These are phyloP conservation scores for Drosophila maculinotata DNA, from an alignment of 2,888 invertebrate genomes.

Conservation along the genomic window DNA sequence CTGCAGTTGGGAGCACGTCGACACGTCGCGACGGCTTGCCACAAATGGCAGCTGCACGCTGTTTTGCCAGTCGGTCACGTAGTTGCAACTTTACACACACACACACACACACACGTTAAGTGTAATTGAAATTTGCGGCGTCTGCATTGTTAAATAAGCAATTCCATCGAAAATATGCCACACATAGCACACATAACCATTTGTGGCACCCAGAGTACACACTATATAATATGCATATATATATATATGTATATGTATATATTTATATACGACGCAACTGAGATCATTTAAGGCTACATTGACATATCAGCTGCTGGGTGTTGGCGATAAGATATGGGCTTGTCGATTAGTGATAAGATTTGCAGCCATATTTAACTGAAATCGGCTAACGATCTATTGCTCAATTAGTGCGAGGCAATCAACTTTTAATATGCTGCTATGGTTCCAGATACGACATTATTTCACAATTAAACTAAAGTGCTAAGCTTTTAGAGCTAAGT, in stretches of 20 bases:
- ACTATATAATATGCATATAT: no score
- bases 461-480: no score
- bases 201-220: no score
- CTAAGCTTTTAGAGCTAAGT: no score
- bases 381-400: not conserved
- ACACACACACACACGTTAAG: conserved; percentile 1
- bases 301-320: not conserved
- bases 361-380: no score
- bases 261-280: no score
- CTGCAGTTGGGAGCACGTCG: no score
- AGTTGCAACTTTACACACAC: conserved; percentile 12
- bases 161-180: conserved; percentile 17
- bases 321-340: not conserved
- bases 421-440: no score
- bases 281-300: no score
- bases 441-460: no score
- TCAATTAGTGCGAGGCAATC: no score
- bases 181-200: conserved; percentile 4
- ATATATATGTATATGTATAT: no score
- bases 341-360: conserved; percentile 8
- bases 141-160: conserved; percentile 27
- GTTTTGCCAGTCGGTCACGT: conserved; percentile 17
- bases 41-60: conserved; percentile 21
- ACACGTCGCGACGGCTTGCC: conserved; percentile 13
- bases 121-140: conserved; percentile 35